These are phyloP conservation scores for Melanophora roralis DNA, from an alignment of 2,888 invertebrate species.

Conservation along the genomic window DNA sequence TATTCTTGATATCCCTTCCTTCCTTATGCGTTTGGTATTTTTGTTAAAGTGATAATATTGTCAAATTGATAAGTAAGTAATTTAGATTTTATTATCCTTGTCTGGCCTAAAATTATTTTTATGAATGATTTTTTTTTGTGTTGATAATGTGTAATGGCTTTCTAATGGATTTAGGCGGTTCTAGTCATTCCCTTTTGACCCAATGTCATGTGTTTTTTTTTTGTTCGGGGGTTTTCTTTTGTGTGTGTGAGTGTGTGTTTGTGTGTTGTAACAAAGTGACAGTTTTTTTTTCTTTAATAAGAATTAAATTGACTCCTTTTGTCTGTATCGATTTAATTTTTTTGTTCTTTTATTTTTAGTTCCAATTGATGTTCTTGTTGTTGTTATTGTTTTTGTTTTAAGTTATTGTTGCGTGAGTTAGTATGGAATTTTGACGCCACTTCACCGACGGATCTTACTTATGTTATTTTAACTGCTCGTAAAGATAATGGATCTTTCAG, in stretches of 20 bases:
- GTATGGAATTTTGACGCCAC: constrained; percentile 74
- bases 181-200: constrained; percentile 33
- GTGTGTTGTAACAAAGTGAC: constrained; percentile 59
- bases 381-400: constrained; percentile 28
- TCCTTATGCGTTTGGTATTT: neutral
- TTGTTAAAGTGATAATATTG: constrained; percentile 58
- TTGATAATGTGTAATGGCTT: constrained; percentile 24
- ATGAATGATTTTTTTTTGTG: constrained; percentile 46
- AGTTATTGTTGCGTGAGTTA: constrained; percentile 29
- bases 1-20: constrained; percentile 2
- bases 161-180: constrained; percentile 55
- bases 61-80: constrained; percentile 59
- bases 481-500: constrained; percentile 75
- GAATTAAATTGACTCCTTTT: constrained; percentile 30
- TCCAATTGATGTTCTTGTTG: no score
- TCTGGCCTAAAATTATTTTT: constrained; percentile 14
- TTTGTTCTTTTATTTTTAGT: constrained; percentile 38
- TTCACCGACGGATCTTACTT: constrained; percentile 64
- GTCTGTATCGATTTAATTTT: neutral
- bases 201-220: neutral
- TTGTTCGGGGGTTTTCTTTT: constrained; percentile 6
- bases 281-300: constrained; percentile 20
- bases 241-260: no score
- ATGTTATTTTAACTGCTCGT: constrained; percentile 68
- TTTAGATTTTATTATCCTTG: constrained; percentile 44